phyloP scores from a whole-genome alignment of 2,888 invertebrate genomes.

The Sicus ferrugineus region DNA sequence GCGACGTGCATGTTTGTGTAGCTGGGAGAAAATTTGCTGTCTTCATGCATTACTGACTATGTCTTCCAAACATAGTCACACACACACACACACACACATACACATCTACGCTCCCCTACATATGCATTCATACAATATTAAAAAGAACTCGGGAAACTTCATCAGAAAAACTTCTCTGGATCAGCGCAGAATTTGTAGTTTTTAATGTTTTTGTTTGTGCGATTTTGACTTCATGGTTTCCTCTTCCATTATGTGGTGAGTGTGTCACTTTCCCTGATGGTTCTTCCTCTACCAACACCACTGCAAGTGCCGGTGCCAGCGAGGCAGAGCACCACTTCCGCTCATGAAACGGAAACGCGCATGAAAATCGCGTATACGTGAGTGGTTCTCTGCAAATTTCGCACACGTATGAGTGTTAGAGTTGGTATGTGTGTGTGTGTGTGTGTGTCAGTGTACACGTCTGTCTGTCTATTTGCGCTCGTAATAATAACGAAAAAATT shows the following conservation, averaged over 20 bases:
- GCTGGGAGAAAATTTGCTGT: no score
- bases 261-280: not conserved
- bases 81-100: no score
- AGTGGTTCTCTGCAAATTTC: not conserved
- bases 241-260: not conserved
- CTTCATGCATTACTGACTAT: no score
- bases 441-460: not conserved
- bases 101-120: no score
- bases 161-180: no score
- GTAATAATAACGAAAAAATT: slow-evolving; percentile 24
- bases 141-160: no score
- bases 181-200: not conserved
- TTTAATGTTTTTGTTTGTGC: not conserved
- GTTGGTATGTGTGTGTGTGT: not conserved
- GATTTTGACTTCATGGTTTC: no score
- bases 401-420: no score
- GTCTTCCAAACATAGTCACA: no score
- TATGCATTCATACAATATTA: no score
- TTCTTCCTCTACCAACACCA: not conserved
- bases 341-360: slow-evolving; percentile 22
- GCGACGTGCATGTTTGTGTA: not conserved
- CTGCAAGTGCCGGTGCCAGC: not conserved
- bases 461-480: not conserved
- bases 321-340: slow-evolving; percentile 15
- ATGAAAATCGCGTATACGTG: slow-evolving; percentile 14